Conservation (phyloP, 2,113 vertebrate genomes). For the Pteruthius melanotis region DNA sequence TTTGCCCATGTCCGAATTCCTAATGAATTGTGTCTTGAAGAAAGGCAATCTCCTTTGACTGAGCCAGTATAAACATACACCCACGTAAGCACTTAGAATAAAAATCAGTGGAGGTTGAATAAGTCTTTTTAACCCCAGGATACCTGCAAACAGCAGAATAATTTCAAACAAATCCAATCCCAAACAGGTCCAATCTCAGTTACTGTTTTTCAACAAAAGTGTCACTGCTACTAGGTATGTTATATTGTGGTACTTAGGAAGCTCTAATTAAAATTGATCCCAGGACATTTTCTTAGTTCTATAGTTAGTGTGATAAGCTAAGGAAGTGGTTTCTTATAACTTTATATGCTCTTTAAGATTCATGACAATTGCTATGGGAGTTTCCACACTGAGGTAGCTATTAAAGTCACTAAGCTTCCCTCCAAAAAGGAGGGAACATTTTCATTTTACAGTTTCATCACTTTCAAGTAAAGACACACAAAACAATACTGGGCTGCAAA, state of each 20-base stretch:
- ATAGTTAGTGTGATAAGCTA: not conserved
- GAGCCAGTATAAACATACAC: not conserved
- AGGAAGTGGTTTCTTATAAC: not conserved
- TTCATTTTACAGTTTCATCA: not conserved
- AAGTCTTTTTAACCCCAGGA: not conserved
- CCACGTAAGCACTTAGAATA: not conserved
- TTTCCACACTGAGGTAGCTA: not conserved
- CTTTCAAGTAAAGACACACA: not conserved
- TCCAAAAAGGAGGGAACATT: not conserved
- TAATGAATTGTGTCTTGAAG: not conserved
- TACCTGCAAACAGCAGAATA: not conserved
- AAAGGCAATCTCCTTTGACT: not conserved
- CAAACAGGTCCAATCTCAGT: not conserved
- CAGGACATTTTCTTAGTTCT: not conserved
- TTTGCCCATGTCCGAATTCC: not conserved
- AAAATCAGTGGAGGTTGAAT: not conserved
- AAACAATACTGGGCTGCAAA: not conserved
- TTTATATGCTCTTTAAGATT: not conserved
- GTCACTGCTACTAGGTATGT: not conserved
- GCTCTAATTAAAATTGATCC: not conserved
- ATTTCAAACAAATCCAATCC: not conserved
- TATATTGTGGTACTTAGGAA: not conserved
- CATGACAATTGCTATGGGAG: not conserved
- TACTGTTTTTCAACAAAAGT: not conserved
- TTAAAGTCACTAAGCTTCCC: not conserved